Percentiles rank a stretch among this genome's conserved stretches.
Evolutionary conservation across 1,140 invertebrate species (phyloP).

Genomic region (Lepidotrigona ventralis): DNA sequence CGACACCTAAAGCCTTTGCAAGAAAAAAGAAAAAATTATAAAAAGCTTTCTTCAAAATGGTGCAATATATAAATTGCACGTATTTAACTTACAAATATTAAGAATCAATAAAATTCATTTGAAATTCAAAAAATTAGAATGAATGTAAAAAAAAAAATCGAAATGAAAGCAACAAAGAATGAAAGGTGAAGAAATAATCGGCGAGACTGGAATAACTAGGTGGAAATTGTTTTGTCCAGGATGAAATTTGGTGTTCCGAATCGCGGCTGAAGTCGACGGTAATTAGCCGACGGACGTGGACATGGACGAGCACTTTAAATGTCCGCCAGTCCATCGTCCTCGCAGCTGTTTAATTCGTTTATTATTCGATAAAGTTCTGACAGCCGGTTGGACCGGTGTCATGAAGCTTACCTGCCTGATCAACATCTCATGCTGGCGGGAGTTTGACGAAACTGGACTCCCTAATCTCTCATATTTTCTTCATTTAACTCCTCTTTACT

Average conservation of each 20-base stretch:
- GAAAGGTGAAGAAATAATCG: neutral
- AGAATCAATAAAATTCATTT: neutral
- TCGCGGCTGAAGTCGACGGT: slow-evolving; percentile 59
- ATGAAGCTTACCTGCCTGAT: slow-evolving; percentile 5
- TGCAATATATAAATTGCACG: too few relatives aligned
- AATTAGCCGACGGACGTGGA: slow-evolving; percentile 76
- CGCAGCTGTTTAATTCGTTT: slow-evolving; percentile 63
- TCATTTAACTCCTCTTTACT: neutral
- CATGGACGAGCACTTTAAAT: slow-evolving; percentile 76
- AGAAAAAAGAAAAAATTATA: too few relatives aligned
- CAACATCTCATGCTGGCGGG: neutral
- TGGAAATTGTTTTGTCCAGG: slow-evolving; percentile 49
- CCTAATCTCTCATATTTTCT: neutral
- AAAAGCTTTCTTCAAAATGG: too few relatives aligned
- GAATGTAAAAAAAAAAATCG: neutral
- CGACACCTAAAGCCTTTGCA: too few relatives aligned
- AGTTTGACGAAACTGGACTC: neutral
- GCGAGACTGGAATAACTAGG: neutral
- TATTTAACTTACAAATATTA: neutral
- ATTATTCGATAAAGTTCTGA: slow-evolving; percentile 71
- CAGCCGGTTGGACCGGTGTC: slow-evolving; percentile 30
- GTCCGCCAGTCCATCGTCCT: slow-evolving; percentile 65
- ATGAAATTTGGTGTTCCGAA: slow-evolving; percentile 60
- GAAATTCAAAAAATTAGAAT: neutral
- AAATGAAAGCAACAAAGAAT: neutral